Evolutionary conservation across 1,140 invertebrate species (phyloP).

Genomic region (Brachionus sp.): DNA sequence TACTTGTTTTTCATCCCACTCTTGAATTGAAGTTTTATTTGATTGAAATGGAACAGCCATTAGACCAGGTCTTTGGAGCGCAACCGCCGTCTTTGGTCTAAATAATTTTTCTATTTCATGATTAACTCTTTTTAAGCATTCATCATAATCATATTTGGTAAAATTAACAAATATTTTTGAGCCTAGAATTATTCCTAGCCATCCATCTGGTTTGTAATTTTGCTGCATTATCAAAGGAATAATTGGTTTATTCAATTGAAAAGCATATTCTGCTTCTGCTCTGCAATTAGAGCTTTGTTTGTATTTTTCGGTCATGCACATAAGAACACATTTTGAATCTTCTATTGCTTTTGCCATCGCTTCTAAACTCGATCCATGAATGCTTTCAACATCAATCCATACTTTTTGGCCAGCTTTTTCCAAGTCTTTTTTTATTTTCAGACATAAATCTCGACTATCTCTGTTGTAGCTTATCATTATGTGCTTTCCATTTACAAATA

Average conservation of each 20-base stretch:
- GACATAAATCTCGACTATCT: conserved; percentile 23
- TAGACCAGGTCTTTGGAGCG: not conserved
- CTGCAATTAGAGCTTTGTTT: conserved; percentile 55
- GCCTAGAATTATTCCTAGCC: conserved; percentile 55
- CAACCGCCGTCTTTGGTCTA: not conserved
- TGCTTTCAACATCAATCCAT: conserved; percentile 50
- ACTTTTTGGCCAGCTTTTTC: conserved; percentile 12
- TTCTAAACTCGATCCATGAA: conserved; percentile 52
- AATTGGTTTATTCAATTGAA: conserved; percentile 51
- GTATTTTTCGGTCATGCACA: conserved; percentile 57
- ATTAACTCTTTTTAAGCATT: not conserved
- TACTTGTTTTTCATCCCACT: conserved; percentile 20
- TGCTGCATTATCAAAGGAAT: conserved; percentile 53
- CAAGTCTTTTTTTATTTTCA: conserved; percentile 13
- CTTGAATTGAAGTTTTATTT: not conserved
- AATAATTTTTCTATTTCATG: not conserved
- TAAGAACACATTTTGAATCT: conserved; percentile 53
- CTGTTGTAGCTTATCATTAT: conserved; percentile 44
- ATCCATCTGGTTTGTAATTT: conserved; percentile 53
- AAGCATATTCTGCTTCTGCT: conserved; percentile 56
- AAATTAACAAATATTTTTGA: conserved; percentile 53
- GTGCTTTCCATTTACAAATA: not conserved
- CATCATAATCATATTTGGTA: conserved; percentile 23
- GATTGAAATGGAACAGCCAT: not conserved
- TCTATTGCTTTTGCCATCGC: conserved; percentile 59